Base-by-base conservation (phyloP, 2,113 vertebrate species). In the Atherinomorus stipes region DNA sequence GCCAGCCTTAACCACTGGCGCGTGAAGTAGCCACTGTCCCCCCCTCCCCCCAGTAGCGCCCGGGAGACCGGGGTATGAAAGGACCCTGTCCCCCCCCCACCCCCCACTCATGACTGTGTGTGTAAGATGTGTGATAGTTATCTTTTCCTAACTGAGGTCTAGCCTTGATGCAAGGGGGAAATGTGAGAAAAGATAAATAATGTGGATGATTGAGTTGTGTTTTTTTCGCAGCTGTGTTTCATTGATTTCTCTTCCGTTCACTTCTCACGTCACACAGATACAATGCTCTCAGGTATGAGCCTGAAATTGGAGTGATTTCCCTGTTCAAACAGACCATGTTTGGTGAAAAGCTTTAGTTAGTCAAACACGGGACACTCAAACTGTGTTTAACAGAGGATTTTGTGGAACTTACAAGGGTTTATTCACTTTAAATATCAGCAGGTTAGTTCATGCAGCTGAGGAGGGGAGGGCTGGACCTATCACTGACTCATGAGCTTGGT, bases 401-500 rank as follows among this genome's bases (percentile, higher is more conserved):
- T 54, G 16, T 61, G 21, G 19, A 53, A 66, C 50, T 66, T 23
- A 56, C 28, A 5, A 58, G 37, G 49, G 15, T 26, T 58, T n/a
- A 11, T 34, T 66, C 25, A 23, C 49, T 80, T 84, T 69, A 70
- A 19, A 47, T 47, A 3, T 47, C 19, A 19, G 44, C 44, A 11
- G 18, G 44, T n/a, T 42, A 15, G 40, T 42, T 42, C 16, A 16
- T 47, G 57, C 40, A 54, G 51, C 54, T 69, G 58, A 67, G 63
- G 42, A 12, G 42, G 44, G 31, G 42, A 57, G 54, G 34, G 49
- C 38, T 66, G 61, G 52, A 57, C 11, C 54, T 45, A 76, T 23
- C 26, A 52, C 38, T 77, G 80, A 81, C 19, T 82, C 78, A 81
- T 4, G 67, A 66, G 71, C 54, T 84, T 80, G 60, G 40, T 74